Evolutionary conservation across 2,797 vertebrate species (phyloP).

Genomic region (Epinephelus malabaricus): DNA sequence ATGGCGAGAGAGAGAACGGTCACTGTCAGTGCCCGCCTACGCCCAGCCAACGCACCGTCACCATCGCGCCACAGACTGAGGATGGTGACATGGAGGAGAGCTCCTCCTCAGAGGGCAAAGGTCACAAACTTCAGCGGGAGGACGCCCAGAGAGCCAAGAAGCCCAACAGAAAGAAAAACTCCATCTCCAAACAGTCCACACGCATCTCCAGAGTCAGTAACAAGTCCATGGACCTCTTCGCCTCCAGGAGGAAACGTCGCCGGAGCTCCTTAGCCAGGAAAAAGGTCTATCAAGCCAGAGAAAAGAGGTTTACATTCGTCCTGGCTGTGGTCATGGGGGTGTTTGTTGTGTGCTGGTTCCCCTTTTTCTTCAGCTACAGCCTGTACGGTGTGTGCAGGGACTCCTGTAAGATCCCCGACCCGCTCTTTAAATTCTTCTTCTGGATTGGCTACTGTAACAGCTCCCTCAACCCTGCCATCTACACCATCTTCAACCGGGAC

Average conservation of each 20-base stretch:
- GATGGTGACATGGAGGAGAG: slow-evolving; percentile 90
- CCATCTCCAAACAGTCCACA: slow-evolving; percentile 85
- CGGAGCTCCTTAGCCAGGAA: slow-evolving; percentile 89
- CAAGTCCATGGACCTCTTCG: slow-evolving; percentile 92
- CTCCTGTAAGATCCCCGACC: slow-evolving; percentile 89
- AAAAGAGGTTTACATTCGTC: slow-evolving; percentile 95
- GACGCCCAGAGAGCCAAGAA: slow-evolving; percentile 73
- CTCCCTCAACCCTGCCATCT: slow-evolving; percentile 96
- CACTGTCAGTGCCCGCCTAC: slow-evolving; percentile 86
- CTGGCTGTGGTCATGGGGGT: slow-evolving; percentile 97
- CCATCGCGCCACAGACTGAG: slow-evolving; percentile 76
- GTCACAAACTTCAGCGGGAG: slow-evolving; percentile 72
- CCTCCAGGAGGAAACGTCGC: slow-evolving; percentile 88
- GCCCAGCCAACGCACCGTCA: slow-evolving; percentile 75
- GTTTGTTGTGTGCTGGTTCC: slow-evolving; percentile 96
- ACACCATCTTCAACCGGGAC: slow-evolving; percentile 97
- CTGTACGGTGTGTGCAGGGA: slow-evolving; percentile 92
- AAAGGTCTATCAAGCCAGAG: slow-evolving; percentile 91
- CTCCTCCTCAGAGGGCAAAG: slow-evolving; percentile 90
- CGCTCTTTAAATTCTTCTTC: slow-evolving; percentile 97
- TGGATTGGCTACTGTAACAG: slow-evolving; percentile 99
- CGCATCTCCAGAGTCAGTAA: slow-evolving; percentile 90
- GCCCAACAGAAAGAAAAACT: slow-evolving; percentile 73
- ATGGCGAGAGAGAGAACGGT: slow-evolving; percentile 86
- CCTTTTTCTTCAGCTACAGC: slow-evolving; percentile 97